Conservation (phyloP, 2,888 invertebrate genomes). For the Steinernema carpocapsae region DNA sequence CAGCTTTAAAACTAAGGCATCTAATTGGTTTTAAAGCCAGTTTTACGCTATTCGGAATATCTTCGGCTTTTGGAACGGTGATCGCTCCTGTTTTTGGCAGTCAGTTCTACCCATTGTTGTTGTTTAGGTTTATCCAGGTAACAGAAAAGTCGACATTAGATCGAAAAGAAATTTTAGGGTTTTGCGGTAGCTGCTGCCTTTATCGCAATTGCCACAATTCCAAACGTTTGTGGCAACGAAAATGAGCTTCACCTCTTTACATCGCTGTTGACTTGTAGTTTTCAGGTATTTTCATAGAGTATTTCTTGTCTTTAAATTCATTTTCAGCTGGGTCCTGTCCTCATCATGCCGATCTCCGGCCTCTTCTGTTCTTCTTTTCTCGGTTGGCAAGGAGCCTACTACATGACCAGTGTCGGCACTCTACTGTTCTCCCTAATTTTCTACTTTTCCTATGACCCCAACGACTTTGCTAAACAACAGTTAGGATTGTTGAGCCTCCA, state of each 20-base stretch:
- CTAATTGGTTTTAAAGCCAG: neutral
- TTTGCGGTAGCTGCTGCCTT: neutral
- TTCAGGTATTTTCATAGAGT: neutral
- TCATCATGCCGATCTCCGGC: slow-evolving; percentile 4
- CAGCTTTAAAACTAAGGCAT: neutral
- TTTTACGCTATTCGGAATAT: neutral
- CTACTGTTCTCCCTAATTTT: neutral
- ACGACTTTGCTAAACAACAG: neutral
- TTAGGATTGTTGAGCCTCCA: neutral
- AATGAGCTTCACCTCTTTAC: neutral
- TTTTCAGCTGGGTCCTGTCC: neutral
- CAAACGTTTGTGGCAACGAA: neutral
- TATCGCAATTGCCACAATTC: neutral
- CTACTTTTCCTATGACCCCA: neutral
- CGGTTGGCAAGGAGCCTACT: neutral
- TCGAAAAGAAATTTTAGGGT: neutral
- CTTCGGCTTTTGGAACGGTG: neutral
- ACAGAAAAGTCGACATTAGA: neutral
- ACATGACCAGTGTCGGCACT: neutral
- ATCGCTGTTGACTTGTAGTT: neutral
- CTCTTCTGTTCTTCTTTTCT: neutral
- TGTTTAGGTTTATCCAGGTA: neutral
- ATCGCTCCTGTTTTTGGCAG: neutral
- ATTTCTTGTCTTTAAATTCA: neutral
- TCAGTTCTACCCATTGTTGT: neutral